Evolutionary conservation across 2,113 vertebrate species (phyloP), one percentile per base, ranked within the genome.

Genomic region (Atractosteus spatula): DNA sequence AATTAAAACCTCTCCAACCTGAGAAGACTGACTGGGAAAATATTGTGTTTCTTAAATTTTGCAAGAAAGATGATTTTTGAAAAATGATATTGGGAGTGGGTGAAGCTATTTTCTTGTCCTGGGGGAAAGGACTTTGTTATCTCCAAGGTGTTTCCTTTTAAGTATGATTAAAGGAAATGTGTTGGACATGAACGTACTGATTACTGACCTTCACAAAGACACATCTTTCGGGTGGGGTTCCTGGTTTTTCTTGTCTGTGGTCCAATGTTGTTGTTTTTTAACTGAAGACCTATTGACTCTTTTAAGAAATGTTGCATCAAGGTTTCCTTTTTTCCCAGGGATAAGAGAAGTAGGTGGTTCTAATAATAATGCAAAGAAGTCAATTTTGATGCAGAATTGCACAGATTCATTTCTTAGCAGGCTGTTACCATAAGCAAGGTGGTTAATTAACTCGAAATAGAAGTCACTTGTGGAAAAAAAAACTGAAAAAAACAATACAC

Each of bases 121-220:
- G 74, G 82, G 70, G 65, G 75, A 41, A 71, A 76, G 54, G 55
- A 77, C 41, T 80, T 85, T 83, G 77, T 85, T 84, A 85, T 89
- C 84, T 86, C 65, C 86, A 91, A 91, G 89, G 81, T 91, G 88
- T 91, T 91, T 92, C 88, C 87, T 88, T 79, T 87, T 74, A 71
- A 72, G 79, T 78, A 72, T 83, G 74, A 71, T 71, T 79, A 77
- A 65, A 72, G 87, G 88, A 91, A 90, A 85, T 87, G 81, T 80
- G 83, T 44, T 75, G 17, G 83, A 79, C 59, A 78, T 84, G 78
- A 80, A 84, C 85, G 79, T 68, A 68, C 82, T 84, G 77, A 88
- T 85, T 83, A 83, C 84, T 83, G 78, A 76, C 74, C n/a, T 86
- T 55, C 82, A 80, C 3, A 17, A 77, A 83, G 62, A 4, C 29